Conservation (phyloP, 2,888 invertebrate genomes). For the Dendrolimus pini region DNA sequence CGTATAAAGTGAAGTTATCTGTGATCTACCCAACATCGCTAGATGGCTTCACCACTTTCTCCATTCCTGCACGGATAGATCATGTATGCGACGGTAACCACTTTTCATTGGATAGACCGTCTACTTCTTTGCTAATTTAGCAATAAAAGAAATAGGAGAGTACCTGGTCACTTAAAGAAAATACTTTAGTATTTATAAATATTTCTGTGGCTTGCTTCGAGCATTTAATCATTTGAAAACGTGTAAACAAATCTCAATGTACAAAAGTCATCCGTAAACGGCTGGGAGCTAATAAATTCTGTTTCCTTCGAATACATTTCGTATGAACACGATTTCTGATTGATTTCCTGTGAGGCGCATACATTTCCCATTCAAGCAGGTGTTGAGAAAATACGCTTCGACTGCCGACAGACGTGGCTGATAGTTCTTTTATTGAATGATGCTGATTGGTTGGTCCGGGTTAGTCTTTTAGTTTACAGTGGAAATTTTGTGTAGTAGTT, state of each 20-base stretch:
- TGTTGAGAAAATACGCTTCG: slow-evolving; percentile 22
- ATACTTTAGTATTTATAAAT: too few species aligned
- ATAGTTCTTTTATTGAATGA: slow-evolving; percentile 28
- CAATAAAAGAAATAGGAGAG: too few species aligned
- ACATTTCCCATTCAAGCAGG: slow-evolving; percentile 26
- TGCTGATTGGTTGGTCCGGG: slow-evolving; percentile 20
- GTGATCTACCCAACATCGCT: too few species aligned
- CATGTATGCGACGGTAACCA: too few species aligned
- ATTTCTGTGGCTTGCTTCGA: too few species aligned
- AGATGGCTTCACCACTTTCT: too few species aligned
- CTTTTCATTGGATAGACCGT: too few species aligned
- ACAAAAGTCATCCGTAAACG: slow-evolving; percentile 3
- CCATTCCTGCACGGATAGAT: too few species aligned
- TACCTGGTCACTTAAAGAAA: too few species aligned
- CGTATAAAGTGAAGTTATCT: too few species aligned
- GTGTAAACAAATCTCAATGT: background rate
- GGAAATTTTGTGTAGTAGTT: too few species aligned
- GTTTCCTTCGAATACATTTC: slow-evolving; percentile 41
- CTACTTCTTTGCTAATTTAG: too few species aligned
- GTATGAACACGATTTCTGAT: slow-evolving; percentile 49
- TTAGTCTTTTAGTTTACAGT: slow-evolving; percentile 4
- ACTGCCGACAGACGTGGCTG: slow-evolving; percentile 15
- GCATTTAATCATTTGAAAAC: background rate
- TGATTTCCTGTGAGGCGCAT: slow-evolving; percentile 45
- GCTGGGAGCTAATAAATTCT: slow-evolving; percentile 42